Base-by-base conservation (phyloP, 2,113 vertebrate genomes). In the Telmatochromis bifrenatus region DNA sequence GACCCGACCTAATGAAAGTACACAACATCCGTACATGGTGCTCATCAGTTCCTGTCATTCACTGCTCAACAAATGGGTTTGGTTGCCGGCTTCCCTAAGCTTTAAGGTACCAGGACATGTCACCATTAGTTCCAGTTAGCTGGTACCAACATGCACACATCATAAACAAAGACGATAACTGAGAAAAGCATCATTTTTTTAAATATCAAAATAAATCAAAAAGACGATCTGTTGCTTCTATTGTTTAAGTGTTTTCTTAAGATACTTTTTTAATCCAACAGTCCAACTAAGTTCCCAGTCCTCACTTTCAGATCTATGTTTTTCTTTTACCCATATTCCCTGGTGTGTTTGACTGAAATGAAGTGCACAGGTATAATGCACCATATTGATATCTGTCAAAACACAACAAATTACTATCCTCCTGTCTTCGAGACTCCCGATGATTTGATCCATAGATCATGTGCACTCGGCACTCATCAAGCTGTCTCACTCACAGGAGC, bases 361-460 rank as follows among this genome's bases (percentile, higher is more conserved):
- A 95, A 91, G 90, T 88, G 87, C 86, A 83, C 4, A 2, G 45
- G 17, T 85, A 65, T 94, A 93, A 94, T 93, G 94, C 88, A 93
- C 91, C 33, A 10, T 89, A 92, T 93, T 54, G 94, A 95, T 85
- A 90, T 86, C 80, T 88, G 91, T 93, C 91, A 58, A 90, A 93
- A 90, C 88, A 92, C 86, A 90, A 91, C 89, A 92, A 88, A 88
- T 88, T 84, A 91, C 84, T 83, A n/a, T 85, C 87, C 79, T 47
- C 51, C 75, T 62, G 75, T 81, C 84, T 68, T 60, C 42, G 90
- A 93, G 93, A 90, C 91, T 84, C 79, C 85, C 79, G 21, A 6
- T 65, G 90, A 92, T 88, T 68, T 91, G 89, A 90, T 95, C 92
- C 90, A 92, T 94, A 93, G 56, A 95, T 94, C 94, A 93, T 88